phyloP scores from a whole-genome alignment of 2,113 vertebrate species.

The Gymnobelideus leadbeateri region DNA sequence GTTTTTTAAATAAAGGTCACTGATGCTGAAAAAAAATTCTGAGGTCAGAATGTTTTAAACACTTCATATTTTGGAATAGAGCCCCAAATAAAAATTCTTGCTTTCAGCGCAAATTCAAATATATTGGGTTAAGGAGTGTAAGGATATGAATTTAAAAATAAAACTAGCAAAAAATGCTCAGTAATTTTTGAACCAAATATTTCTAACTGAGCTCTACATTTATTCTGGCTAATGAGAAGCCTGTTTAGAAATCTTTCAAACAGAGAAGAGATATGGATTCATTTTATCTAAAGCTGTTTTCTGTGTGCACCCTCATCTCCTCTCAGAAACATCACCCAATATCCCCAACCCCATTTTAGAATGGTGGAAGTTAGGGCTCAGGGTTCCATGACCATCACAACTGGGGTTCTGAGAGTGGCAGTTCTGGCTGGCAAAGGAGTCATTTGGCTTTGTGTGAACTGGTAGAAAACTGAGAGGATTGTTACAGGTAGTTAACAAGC shows the following conservation, averaged over 20 bases:
- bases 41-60: background rate
- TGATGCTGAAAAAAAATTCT: background rate
- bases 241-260: background rate
- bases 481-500: background rate
- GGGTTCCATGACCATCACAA: background rate
- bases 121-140: background rate
- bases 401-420: background rate
- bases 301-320: background rate
- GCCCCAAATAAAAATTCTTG: background rate
- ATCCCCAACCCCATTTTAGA: background rate
- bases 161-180: background rate
- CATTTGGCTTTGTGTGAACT: background rate
- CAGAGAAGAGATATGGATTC: background rate
- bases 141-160: background rate
- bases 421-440: background rate
- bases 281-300: background rate
- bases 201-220: background rate
- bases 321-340: background rate
- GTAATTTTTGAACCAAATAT: background rate
- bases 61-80: background rate
- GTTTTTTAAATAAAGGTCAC: background rate
- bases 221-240: background rate
- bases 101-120: background rate
- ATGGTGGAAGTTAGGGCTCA: no score
- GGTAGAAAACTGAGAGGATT: background rate